Conservation (phyloP, 2,113 vertebrate species). For the Nettapus auritus region DNA sequence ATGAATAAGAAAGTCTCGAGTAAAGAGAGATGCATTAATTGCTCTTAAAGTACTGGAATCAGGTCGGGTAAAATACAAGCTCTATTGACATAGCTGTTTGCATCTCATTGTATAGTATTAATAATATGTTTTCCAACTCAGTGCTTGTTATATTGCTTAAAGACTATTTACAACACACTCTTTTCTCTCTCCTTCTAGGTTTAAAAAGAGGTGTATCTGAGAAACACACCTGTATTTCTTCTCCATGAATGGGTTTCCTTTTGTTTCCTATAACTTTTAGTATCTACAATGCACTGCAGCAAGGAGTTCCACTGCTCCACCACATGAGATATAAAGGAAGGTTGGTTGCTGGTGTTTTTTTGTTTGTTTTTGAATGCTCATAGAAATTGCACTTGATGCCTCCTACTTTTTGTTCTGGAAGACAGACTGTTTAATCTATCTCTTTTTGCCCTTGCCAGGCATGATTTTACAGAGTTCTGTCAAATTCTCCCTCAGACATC, state of each 20-base stretch:
- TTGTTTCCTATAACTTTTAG: background rate
- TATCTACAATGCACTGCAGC: background rate
- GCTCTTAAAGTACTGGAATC: background rate
- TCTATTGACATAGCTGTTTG: background rate
- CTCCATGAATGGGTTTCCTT: background rate
- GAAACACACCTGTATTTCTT: background rate
- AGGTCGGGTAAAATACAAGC: background rate
- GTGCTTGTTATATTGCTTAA: background rate
- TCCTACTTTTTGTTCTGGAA: background rate
- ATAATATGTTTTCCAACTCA: constrained; percentile 24
- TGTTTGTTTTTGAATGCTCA: background rate
- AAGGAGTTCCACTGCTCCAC: background rate
- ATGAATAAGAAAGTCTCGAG: background rate
- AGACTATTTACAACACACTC: background rate
- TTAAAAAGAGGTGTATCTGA: background rate
- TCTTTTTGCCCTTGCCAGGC: background rate
- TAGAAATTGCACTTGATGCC: constrained; percentile 8
- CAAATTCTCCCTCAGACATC: background rate
- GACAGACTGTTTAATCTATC: background rate
- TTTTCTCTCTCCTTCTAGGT: background rate
- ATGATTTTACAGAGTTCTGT: background rate
- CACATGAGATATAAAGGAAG: background rate
- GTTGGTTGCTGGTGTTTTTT: too few relatives aligned
- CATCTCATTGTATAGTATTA: constrained; percentile 38
- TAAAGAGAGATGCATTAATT: background rate